These are phyloP conservation scores for Zygothrica quintamaculata DNA, from an alignment of 2,888 invertebrate species.

Conservation along the genomic window DNA sequence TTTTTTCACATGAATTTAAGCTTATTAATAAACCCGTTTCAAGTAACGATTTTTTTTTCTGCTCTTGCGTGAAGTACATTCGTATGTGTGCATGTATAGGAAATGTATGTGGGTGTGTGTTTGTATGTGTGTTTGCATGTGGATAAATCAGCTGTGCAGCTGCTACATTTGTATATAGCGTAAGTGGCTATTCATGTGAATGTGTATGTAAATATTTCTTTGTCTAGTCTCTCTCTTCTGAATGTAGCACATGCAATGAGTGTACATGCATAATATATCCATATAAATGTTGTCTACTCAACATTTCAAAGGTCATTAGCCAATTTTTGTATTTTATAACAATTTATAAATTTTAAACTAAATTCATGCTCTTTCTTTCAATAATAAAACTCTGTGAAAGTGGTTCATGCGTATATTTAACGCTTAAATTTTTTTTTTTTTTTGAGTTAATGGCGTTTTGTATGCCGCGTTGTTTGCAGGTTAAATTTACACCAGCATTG, in stretches of 20 bases:
- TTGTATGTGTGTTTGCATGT: slow-evolving; percentile 12
- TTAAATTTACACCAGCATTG: slow-evolving; percentile 35
- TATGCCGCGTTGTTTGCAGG: slow-evolving; percentile 47
- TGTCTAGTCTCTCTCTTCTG: slow-evolving; percentile 47
- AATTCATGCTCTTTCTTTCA: too few relatives aligned
- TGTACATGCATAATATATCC: slow-evolving; percentile 1
- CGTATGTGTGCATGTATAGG: slow-evolving; percentile 8
- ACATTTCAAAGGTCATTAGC: slow-evolving; percentile 62
- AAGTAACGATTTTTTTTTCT: slow-evolving; percentile 32
- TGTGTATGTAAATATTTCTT: slow-evolving; percentile 38
- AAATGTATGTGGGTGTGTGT: slow-evolving; percentile 5
- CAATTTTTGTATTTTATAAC: slow-evolving; percentile 25
- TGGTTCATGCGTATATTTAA: too few relatives aligned
- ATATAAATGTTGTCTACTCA: slow-evolving; percentile 25
- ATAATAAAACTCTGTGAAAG: too few relatives aligned
- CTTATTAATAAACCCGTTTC: slow-evolving; percentile 32
- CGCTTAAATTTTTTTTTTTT: too few relatives aligned
- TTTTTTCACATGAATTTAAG: slow-evolving; percentile 32
- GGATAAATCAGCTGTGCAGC: slow-evolving; percentile 57
- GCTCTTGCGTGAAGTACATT: slow-evolving; percentile 32
- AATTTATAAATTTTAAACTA: too few relatives aligned
- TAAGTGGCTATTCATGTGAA: slow-evolving; percentile 6
- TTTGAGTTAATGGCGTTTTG: slow-evolving; percentile 31
- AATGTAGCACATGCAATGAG: slow-evolving; percentile 26
- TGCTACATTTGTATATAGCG: slow-evolving; percentile 20